Evolutionary conservation across 2,888 invertebrate species (phyloP), one percentile per base, ranked within the genome.

Genomic region (Gryllus longicercus): DNA sequence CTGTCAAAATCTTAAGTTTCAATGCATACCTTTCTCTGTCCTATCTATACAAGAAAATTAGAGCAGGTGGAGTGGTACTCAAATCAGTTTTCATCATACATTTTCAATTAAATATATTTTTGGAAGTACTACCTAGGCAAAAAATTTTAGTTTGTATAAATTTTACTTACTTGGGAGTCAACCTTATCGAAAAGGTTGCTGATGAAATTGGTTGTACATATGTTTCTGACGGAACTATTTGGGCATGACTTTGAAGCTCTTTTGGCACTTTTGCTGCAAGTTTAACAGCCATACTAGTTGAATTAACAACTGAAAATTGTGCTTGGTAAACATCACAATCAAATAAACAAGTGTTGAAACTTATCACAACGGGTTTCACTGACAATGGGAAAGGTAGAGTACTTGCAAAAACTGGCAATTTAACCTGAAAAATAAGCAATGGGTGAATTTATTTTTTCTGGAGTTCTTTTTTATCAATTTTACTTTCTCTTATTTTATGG

Each of bases 301-400:
- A 14, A 63, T 63, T 63, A 3, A 18, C n/a, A 14, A 63, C 63
- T 63, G 14, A 18, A 63, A 63, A 63, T 63, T 14, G 63, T 63
- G 63, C 63, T 63, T 63, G 63, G 63, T 63, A 63, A 14, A n/a
- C n/a, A 14, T 63, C 63, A 16, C 16, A 63, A 18, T 63, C 63
- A 63, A 18, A 63, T n/a, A 63, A 63, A 63, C 63, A 63, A 63
- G 63, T 63, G n/a, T 63, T 63, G n/a, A 63, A 63, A 63, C 63
- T 63, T n/a, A 63, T n/a, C 14, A 63, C 16, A n/a, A n/a, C 4
- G 5, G 63, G 63, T 14, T 63, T n/a, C 11, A 63, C 63, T 16
- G n/a, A 5, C 63, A 63, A 14, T 14, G 63, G 63, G n/a, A 63
- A 63, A n/a, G 63, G 63, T 4, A 63, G 4, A 63, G n/a, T n/a